phyloP scores from a whole-genome alignment of 2,888 invertebrate genomes.

The Timema cristinae region DNA sequence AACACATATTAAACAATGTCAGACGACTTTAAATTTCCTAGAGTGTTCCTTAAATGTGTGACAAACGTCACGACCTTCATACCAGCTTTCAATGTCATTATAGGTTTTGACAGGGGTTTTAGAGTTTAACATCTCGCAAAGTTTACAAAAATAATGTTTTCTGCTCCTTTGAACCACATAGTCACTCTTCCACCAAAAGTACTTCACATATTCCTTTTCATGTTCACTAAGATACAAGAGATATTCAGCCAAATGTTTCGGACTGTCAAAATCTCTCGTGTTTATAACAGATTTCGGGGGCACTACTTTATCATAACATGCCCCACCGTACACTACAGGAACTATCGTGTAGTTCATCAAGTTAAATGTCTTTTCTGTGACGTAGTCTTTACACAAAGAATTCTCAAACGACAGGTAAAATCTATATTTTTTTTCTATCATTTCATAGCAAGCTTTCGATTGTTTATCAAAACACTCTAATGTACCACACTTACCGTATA shows the following conservation, averaged over 20 bases:
- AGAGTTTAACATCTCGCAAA: slow-evolving; percentile 30
- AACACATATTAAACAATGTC: no score
- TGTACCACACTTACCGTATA: slow-evolving; percentile 59
- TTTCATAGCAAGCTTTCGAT: background rate
- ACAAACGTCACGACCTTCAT: background rate
- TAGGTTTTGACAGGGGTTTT: slow-evolving; percentile 6
- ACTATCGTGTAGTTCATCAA: slow-evolving; percentile 28
- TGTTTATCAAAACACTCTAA: background rate
- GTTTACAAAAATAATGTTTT: slow-evolving; percentile 15
- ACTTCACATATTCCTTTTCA: slow-evolving; percentile 29
- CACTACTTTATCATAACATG: slow-evolving; percentile 27
- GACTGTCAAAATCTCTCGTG: slow-evolving; percentile 25
- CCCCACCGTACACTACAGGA: slow-evolving; percentile 33
- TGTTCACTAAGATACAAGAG: slow-evolving; percentile 27
- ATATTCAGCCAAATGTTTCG: slow-evolving; percentile 29
- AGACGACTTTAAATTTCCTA: no score
- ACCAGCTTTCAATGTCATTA: slow-evolving; percentile 11
- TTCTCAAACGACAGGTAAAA: slow-evolving; percentile 71
- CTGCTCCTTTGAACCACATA: slow-evolving; percentile 16
- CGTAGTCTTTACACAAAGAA: slow-evolving; percentile 63
- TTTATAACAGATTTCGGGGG: slow-evolving; percentile 33
- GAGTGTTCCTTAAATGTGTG: background rate
- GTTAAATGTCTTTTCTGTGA: slow-evolving; percentile 60
- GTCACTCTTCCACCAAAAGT: slow-evolving; percentile 32
- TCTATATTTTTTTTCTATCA: slow-evolving; percentile 53